phyloP scores from a whole-genome alignment of 2,113 vertebrate species.

The Paramisgurnus dabryanus region DNA sequence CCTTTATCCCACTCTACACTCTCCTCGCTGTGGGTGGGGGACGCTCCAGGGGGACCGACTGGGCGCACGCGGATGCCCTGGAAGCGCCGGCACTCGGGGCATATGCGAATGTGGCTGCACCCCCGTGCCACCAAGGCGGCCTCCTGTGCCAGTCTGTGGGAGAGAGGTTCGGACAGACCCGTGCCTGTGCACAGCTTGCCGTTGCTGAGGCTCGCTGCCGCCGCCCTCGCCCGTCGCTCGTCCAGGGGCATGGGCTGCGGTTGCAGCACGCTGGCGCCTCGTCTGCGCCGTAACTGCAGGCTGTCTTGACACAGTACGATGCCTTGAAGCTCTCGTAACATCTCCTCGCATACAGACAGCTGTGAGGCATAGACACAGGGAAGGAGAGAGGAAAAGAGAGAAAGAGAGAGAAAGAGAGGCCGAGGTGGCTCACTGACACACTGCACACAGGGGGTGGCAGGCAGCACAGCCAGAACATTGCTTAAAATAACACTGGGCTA shows the following conservation, averaged over 20 bases:
- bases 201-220: conserved; percentile 84
- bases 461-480: conserved; percentile 25
- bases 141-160: conserved; percentile 93
- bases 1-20: conserved; percentile 95
- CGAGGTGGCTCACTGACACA: conserved; percentile 68
- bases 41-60: conserved; percentile 65
- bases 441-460: conserved; percentile 52
- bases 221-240: conserved; percentile 78
- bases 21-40: conserved; percentile 88
- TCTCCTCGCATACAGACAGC: conserved; percentile 95
- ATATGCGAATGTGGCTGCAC: conserved; percentile 94
- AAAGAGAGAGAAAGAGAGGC: conserved; percentile 59
- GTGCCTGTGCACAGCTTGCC: conserved; percentile 90
- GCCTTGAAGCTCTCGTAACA: conserved; percentile 91
- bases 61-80: conserved; percentile 86
- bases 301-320: conserved; percentile 94
- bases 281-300: conserved; percentile 83
- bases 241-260: conserved; percentile 78
- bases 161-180: conserved; percentile 84
- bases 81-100: conserved; percentile 94
- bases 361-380: conserved; percentile 66
- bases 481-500: conserved; percentile 33
- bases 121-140: conserved; percentile 88
- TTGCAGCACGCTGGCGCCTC: conserved; percentile 66
- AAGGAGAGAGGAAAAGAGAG: conserved; percentile 54